These are phyloP conservation scores for Ichneumoninae sp. DNA, from an alignment of 2,888 invertebrate species.

Conservation along the genomic window DNA sequence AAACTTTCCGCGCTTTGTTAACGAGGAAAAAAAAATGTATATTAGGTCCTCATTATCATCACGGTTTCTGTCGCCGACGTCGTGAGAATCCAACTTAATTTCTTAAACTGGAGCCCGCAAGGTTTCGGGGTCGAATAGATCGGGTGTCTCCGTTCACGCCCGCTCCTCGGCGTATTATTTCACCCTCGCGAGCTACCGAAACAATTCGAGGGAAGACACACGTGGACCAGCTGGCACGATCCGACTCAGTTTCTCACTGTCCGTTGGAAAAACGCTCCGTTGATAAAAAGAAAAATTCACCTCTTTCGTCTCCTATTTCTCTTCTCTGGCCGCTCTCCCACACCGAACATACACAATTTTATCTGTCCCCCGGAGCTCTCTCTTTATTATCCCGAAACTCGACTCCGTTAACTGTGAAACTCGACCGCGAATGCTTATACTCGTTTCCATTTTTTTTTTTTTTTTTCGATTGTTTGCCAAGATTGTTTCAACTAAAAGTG, in stretches of 20 bases:
- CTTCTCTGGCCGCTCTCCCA: neutral
- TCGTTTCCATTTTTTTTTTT: neutral
- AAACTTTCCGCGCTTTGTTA: constrained; percentile 67
- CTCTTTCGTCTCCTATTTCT: constrained; percentile 16
- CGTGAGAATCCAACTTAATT: neutral
- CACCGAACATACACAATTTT: constrained; percentile 3
- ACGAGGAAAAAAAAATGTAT: constrained; percentile 48
- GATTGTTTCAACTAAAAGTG: constrained; percentile 30
- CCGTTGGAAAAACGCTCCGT: neutral
- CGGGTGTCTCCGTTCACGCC: neutral
- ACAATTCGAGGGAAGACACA: neutral
- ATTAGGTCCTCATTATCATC: constrained; percentile 28
- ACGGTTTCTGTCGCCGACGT: constrained; percentile 9
- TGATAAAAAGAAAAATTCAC: constrained; percentile 18
- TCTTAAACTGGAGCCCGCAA: neutral
- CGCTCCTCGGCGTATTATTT: constrained; percentile 1
- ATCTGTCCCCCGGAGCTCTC: neutral
- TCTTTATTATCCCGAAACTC: constrained; percentile 26
- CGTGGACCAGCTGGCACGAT: constrained; percentile 4
- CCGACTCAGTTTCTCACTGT: neutral
- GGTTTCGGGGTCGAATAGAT: neutral
- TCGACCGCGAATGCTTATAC: neutral
- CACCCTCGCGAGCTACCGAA: constrained; percentile 8
- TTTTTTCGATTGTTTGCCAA: neutral
- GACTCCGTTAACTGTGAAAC: neutral